Base-by-base conservation (phyloP, 2,113 vertebrate genomes). In the Microcebus griseorufus region DNA sequence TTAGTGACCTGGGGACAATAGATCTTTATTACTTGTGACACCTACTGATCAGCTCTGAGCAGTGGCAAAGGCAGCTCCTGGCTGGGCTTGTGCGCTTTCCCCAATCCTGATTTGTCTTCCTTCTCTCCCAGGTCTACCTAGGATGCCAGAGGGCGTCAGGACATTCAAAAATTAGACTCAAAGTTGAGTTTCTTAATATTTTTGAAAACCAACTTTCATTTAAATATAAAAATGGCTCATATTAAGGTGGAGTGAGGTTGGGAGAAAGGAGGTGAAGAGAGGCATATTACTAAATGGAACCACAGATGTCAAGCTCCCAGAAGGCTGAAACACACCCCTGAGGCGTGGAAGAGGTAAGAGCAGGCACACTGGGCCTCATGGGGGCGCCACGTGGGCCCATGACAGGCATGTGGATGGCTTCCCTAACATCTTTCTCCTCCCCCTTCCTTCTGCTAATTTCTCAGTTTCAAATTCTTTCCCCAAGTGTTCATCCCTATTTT, bases 141-240 rank as follows among this genome's bases (percentile, higher is more conserved):
- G 45, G 51, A 90, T 82, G 60, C 76, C 70, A 85, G 75, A 78
- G n/a, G 32, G 62, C 17, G 65, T 79, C 42, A 72, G 42, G n/a
- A 96, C 76, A 84, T 90, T 70, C 65, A 81, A 42, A 76, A 87
- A 90, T 67, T 48, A 39, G 39, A 65, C 64, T 96, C 91, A 16
- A 87, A 20, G 14, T 70, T 90, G 45, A 84, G 64, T 92, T 78
- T 91, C 67, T 64, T 89, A 64, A 39, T 95, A 92, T 73, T 93
- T 94, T 91, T 93, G 27, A 91, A 98, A 86, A 67, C 6, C 48
- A 91, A 62, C 55, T 93, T 92, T 83, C 55, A 93, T 83, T 92
- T 76, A 84, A 92, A 88, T 67, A 78, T 22, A 88, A 94, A 92
- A 29, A 58, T 27, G 69, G 76, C 37, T 93, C 29, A 76, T 6